These are phyloP conservation scores for Vimba vimba DNA, from an alignment of 2,113 vertebrate genomes.

Conservation along the genomic window DNA sequence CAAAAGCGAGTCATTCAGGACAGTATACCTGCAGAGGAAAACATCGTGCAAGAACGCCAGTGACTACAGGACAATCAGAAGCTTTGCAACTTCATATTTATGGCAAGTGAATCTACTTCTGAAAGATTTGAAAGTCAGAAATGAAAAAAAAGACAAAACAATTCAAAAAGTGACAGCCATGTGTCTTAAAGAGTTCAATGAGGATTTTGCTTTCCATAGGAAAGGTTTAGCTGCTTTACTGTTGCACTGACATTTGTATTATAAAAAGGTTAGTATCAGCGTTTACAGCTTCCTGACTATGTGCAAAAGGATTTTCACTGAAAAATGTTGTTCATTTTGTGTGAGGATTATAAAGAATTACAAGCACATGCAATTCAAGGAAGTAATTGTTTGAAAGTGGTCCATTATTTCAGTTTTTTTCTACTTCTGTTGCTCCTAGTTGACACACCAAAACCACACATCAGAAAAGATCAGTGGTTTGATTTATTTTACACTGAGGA, in stretches of 20 bases:
- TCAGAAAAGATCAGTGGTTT: not conserved
- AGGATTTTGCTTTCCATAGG: too few species aligned
- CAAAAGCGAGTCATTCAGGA: not conserved
- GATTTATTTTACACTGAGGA: not conserved
- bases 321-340: not conserved
- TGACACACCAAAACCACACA: not conserved
- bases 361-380: not conserved
- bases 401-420: not conserved
- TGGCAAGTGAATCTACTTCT: not conserved
- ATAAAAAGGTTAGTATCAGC: too few species aligned
- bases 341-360: not conserved
- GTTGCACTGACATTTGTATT: too few species aligned
- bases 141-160: fast-evolving
- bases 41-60: not conserved
- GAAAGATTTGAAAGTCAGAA: too few species aligned
- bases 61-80: not conserved
- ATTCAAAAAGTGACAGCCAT: too few species aligned
- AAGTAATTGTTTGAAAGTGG: not conserved
- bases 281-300: not conserved
- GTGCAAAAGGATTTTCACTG: not conserved
- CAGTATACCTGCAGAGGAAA: not conserved
- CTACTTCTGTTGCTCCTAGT: not conserved
- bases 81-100: not conserved
- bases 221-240: not conserved
- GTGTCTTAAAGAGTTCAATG: too few species aligned